phyloP scores from a whole-genome alignment of 1,140 invertebrate genomes.

The Leptinotarsa defecta region DNA sequence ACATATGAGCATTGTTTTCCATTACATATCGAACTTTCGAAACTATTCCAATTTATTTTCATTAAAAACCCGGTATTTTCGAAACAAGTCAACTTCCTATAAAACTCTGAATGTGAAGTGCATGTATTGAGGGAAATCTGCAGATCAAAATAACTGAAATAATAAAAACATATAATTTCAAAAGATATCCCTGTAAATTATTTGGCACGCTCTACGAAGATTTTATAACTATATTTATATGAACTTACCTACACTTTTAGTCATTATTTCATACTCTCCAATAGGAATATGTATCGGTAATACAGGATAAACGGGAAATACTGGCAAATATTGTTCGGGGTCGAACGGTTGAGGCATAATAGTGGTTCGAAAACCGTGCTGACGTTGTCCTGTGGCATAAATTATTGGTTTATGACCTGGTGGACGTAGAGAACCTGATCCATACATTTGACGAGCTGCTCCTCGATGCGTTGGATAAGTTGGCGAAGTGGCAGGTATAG shows the following conservation, averaged over 20 bases:
- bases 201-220: too few species aligned
- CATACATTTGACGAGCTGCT: slow-evolving; percentile 63
- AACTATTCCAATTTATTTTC: too few species aligned
- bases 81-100: too few species aligned
- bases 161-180: too few species aligned
- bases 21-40: too few species aligned
- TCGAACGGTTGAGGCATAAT: slow-evolving; percentile 33
- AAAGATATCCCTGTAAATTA: too few species aligned
- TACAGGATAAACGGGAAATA: background rate
- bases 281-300: slow-evolving; percentile 1
- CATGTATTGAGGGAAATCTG: too few species aligned
- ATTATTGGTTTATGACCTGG: slow-evolving; percentile 48
- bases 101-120: too few species aligned
- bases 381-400: slow-evolving; percentile 40
- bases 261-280: slow-evolving; percentile 14
- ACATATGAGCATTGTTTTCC: too few species aligned
- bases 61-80: too few species aligned
- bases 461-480: slow-evolving; percentile 57
- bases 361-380: slow-evolving; percentile 44
- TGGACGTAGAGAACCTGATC: slow-evolving; percentile 61
- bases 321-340: background rate
- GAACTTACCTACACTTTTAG: background rate
- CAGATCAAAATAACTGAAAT: too few species aligned
- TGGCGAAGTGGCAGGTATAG: slow-evolving; percentile 31
- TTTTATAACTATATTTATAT: background rate